Evolutionary conservation across 2,797 vertebrate species (phyloP).

Genomic region (Gobio occitaniae): DNA sequence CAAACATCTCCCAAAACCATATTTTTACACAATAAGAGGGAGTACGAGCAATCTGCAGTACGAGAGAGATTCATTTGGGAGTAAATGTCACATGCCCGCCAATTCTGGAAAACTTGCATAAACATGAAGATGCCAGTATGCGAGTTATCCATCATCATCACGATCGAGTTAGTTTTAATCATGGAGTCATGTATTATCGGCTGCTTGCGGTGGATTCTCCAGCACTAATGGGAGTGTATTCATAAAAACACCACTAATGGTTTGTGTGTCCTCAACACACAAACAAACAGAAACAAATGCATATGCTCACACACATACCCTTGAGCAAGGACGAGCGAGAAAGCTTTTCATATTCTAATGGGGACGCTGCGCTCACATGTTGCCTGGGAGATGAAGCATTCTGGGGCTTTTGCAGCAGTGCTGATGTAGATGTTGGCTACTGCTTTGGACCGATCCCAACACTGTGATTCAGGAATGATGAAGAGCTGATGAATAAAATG

Average conservation of each 20-base stretch:
- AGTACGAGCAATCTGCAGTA: not conserved
- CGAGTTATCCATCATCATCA: conserved; percentile 17
- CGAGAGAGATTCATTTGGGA: conserved; percentile 10
- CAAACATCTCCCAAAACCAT: conserved; percentile 2
- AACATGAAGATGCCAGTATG: not conserved
- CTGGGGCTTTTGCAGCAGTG: conserved; percentile 32
- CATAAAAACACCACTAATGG: conserved; percentile 42
- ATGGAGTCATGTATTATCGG: conserved; percentile 20
- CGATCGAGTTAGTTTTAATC: conserved; percentile 10
- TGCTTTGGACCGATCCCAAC: conserved; percentile 25
- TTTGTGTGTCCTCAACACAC: conserved; percentile 5
- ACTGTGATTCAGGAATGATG: conserved; percentile 1
- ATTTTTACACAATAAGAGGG: not conserved
- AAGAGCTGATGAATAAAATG: conserved; percentile 13
- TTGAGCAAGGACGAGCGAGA: conserved; percentile 32
- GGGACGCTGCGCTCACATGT: conserved; percentile 23
- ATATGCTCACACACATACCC: conserved; percentile 8
- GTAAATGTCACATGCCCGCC: not conserved
- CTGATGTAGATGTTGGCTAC: conserved; percentile 32
- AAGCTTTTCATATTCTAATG: conserved; percentile 50
- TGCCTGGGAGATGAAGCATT: conserved; percentile 47
- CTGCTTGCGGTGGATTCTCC: conserved; percentile 10
- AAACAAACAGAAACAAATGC: conserved; percentile 24
- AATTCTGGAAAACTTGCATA: conserved; percentile 8
- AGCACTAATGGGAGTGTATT: conserved; percentile 38